phyloP scores from a whole-genome alignment of 1,140 invertebrate species.

The Bradysia coprophila region DNA sequence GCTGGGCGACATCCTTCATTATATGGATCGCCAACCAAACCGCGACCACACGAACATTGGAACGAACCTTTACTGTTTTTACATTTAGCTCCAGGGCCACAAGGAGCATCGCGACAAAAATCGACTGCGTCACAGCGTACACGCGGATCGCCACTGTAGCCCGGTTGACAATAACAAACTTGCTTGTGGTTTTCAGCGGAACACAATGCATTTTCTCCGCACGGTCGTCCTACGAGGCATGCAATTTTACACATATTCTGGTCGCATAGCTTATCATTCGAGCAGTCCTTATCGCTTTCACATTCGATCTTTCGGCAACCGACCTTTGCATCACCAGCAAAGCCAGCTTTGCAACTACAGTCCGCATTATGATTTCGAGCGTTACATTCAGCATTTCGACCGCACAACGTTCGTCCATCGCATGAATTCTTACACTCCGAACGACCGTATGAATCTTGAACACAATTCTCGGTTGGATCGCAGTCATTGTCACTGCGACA shows the following conservation, averaged over 20 bases:
- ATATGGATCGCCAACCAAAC: constrained; percentile 66
- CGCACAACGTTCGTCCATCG: constrained; percentile 46
- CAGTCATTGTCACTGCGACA: constrained; percentile 54
- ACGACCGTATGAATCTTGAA: constrained; percentile 43
- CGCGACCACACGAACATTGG: constrained; percentile 56
- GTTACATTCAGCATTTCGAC: constrained; percentile 58
- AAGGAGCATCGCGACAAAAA: constrained; percentile 57
- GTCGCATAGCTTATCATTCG: constrained; percentile 63
- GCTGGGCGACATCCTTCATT: constrained; percentile 55
- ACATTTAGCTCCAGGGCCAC: constrained; percentile 66
- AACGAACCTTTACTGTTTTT: constrained; percentile 63
- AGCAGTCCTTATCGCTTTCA: constrained; percentile 45
- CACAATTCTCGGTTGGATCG: constrained; percentile 41
- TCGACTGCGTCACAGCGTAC: constrained; percentile 53
- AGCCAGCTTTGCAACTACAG: constrained; percentile 60
- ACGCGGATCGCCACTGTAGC: constrained; percentile 59
- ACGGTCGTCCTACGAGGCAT: constrained; percentile 59
- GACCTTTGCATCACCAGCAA: constrained; percentile 55
- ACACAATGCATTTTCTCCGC: constrained; percentile 66
- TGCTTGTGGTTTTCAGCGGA: constrained; percentile 56
- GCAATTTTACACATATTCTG: constrained; percentile 65
- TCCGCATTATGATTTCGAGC: constrained; percentile 45
- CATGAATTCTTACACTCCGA: constrained; percentile 54
- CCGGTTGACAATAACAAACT: constrained; percentile 67
- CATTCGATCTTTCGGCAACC: constrained; percentile 67